These are phyloP conservation scores for Melanerpes formicivorus DNA, from an alignment of 2,113 vertebrate genomes.

Conservation along the genomic window DNA sequence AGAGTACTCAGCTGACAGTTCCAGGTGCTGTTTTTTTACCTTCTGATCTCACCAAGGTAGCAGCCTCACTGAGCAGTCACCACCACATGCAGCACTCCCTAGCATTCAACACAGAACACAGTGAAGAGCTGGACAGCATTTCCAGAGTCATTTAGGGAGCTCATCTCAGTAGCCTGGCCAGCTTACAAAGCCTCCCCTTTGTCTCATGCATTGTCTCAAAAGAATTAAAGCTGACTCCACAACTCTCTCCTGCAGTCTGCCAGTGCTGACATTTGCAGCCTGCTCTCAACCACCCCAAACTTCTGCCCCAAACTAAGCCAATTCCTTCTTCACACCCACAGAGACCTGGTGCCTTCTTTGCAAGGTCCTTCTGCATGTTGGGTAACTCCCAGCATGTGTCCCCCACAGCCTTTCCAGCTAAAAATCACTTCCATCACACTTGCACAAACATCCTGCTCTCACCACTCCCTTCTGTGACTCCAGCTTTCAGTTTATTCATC, in stretches of 20 bases:
- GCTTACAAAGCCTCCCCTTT: background rate
- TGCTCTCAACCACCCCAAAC: background rate
- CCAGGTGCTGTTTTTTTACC: background rate
- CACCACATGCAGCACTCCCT: background rate
- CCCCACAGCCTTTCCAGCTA: background rate
- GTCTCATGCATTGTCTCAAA: background rate
- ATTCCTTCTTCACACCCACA: background rate
- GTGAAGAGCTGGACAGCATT: background rate
- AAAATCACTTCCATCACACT: background rate
- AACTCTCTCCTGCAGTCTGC: background rate
- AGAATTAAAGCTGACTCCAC: rapidly evolving
- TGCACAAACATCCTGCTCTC: background rate
- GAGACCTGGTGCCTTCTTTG: background rate
- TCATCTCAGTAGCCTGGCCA: background rate
- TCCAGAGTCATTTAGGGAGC: background rate
- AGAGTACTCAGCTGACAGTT: background rate
- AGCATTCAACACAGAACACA: background rate
- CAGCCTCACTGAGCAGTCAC: background rate
- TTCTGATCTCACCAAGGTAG: background rate
- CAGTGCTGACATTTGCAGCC: background rate
- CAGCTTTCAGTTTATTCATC: background rate
- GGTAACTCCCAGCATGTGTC: background rate
- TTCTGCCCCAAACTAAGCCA: background rate
- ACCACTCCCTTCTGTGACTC: background rate
- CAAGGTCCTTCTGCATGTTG: background rate